Base-by-base conservation (phyloP, 2,888 invertebrate genomes). In the Rhynchonema sp. region DNA sequence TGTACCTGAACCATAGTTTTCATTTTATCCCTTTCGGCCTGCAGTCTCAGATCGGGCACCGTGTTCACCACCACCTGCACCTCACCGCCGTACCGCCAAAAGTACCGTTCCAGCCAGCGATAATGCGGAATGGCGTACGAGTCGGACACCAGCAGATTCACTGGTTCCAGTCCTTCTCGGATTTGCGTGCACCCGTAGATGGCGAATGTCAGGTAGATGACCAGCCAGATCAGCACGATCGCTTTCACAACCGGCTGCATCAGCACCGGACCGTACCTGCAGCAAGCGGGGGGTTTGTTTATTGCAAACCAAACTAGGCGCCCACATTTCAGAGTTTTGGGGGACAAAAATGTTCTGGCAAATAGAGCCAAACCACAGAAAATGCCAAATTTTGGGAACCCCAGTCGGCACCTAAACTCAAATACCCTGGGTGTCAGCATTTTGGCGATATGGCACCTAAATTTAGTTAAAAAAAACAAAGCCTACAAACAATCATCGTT, bases 31-130 rank as follows among this genome's bases (percentile, higher is more conserved):
- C 70, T 62, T 30, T 68, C 65, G 1, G 61, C 59, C 6, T 63
- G 64, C 54, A 66, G 63, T 23, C 68, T 59, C 28, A 72, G 53
- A 62, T 72, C 68, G 1, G 70, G 70, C 22, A 70, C 68, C 59
- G 69, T 69, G 59, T 72, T 72, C 52, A 72, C 66, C 9, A 72
- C 71, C 9, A 71, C 61, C 65, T 68, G 61, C 55, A 61, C 55
- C 30, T 67, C 63, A 1, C 68, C 65, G 23, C 71, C 71, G 59
- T 70, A 71, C 55, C 68, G 66, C 71, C 71, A 71, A 61, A 70
- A 71, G 63, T 70, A 70, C 29, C 67, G 62, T 46, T 69, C 66
- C 38, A 29, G 27, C 27, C 54, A 27, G 3, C 49, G 2, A 23
- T 54, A 54, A 54, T 54, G 54, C 3, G 54, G 54, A 54, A 54